phyloP scores from a whole-genome alignment of 2,888 invertebrate species.

The Melanophora roralis region DNA sequence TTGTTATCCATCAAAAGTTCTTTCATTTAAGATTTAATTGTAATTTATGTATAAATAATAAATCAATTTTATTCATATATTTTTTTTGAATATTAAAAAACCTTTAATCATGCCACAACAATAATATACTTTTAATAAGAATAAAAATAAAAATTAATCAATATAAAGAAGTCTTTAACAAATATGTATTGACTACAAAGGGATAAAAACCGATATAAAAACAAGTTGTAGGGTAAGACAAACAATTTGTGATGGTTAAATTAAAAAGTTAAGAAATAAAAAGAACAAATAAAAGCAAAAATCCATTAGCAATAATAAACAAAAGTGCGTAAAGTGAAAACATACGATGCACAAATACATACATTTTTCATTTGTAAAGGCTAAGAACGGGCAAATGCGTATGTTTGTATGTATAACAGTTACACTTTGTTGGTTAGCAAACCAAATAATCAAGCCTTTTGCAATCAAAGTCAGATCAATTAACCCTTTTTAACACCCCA shows the following conservation, averaged over 20 bases:
- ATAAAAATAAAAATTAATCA: slow-evolving; percentile 19
- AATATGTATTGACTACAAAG: slow-evolving; percentile 11
- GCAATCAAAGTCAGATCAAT: slow-evolving; percentile 62
- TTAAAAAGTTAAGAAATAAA: not conserved
- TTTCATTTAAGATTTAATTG: slow-evolving; percentile 39
- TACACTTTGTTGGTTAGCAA: slow-evolving; percentile 1
- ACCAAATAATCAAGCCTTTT: slow-evolving; percentile 37
- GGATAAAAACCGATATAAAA: slow-evolving; percentile 3
- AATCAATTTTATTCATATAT: slow-evolving; percentile 41
- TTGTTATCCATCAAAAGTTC: not conserved
- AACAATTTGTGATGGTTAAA: not conserved
- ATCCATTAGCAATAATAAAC: slow-evolving; percentile 20
- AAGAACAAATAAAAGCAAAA: not conserved
- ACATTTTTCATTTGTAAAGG: no score
- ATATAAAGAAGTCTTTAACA: slow-evolving; percentile 2
- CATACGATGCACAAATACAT: not conserved
- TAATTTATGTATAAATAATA: slow-evolving; percentile 57
- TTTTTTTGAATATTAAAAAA: slow-evolving; percentile 20
- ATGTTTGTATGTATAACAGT: not conserved
- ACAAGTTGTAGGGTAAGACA: not conserved
- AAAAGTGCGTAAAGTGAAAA: slow-evolving; percentile 28
- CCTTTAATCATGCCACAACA: slow-evolving; percentile 45
- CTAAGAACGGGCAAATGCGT: not conserved
- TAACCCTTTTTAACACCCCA: slow-evolving; percentile 62
- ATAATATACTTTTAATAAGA: no score